Percentiles rank a stretch among this genome's conserved stretches.
phyloP scores from a whole-genome alignment of 2,888 invertebrate species.

The Parnassius mnemosyne region DNA sequence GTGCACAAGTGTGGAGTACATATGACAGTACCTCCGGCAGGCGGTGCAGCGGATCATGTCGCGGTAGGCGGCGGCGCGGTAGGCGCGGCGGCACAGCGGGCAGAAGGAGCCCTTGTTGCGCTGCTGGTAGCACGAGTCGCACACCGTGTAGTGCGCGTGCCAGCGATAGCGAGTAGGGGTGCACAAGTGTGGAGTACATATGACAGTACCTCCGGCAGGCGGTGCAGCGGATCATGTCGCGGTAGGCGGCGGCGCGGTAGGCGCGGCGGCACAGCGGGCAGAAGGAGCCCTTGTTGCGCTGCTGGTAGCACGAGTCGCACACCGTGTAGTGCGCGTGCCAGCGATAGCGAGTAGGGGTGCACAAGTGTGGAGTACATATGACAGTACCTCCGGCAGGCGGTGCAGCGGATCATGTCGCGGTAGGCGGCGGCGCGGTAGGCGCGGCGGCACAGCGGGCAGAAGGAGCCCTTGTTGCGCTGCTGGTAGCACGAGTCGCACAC shows the following conservation, averaged over 20 bases:
- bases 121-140: slow-evolving; percentile 99
- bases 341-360: slow-evolving; percentile 56
- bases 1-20: too few species aligned
- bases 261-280: slow-evolving; percentile 97
- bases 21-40: slow-evolving; percentile 86
- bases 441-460: slow-evolving; percentile 95
- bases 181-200: too few species aligned
- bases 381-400: slow-evolving; percentile 87
- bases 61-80: slow-evolving; percentile 95
- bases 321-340: slow-evolving; percentile 99
- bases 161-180: slow-evolving; percentile 79
- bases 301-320: slow-evolving; percentile 99
- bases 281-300: slow-evolving; percentile 96
- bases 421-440: slow-evolving; percentile 97
- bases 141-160: slow-evolving; percentile 99
- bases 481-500: slow-evolving; percentile 99
- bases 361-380: too few species aligned
- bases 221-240: slow-evolving; percentile 96
- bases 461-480: slow-evolving; percentile 97
- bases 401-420: slow-evolving; percentile 97
- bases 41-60: slow-evolving; percentile 96
- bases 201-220: slow-evolving; percentile 87
- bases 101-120: slow-evolving; percentile 97
- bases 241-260: slow-evolving; percentile 95
- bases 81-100: slow-evolving; percentile 96